Base-by-base conservation (phyloP, 2,113 vertebrate genomes). In the Pluvianellus socialis region DNA sequence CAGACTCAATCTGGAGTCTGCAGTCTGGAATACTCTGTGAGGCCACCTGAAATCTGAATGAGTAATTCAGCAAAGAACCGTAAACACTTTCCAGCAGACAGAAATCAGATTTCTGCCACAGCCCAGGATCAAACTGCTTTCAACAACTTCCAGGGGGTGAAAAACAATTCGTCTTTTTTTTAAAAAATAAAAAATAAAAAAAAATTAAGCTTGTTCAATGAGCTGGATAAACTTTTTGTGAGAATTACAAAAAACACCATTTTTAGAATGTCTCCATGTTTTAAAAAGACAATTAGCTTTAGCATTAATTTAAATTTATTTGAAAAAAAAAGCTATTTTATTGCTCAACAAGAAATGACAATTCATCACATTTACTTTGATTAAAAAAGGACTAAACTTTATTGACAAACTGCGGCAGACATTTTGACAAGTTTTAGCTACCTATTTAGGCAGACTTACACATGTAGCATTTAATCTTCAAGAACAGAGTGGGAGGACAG, bases 351-450 rank as follows among this genome's bases (percentile, higher is more conserved):
- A 98, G 97, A 95, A 99, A 98, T 98, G 98, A 99, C 99, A 99
- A 99, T 99, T 97, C 98, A 99, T 98, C 99, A 99, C 97, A 98
- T 99, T 99, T 98, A 98, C 97, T 98, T 98, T 92, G 98, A 99
- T 99, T 99, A 98, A 99, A 99, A 99, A 98, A 99, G 98, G 98
- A 99, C 99, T 99, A 98, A 99, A 99, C 99, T 99, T 99, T 99
- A 99, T 99, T 99, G 98, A 99, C 99, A 99, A 98, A 98, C 98
- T 98, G 98, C 98, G 99, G 98, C 99, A 99, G 98, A 98, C 99
- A 99, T 98, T 99, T 99, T 99, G 98, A 99, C 98, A 98, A 98
- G 97, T 98, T 99, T 98, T 98, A 99, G 99, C 98, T 99, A 98
- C 99, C 99, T 99, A 99, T 98, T 99, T 99, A 99, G 98, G 99